Evolutionary conservation across 2,797 vertebrate genomes (phyloP).

Genomic region (Geotria australis): DNA sequence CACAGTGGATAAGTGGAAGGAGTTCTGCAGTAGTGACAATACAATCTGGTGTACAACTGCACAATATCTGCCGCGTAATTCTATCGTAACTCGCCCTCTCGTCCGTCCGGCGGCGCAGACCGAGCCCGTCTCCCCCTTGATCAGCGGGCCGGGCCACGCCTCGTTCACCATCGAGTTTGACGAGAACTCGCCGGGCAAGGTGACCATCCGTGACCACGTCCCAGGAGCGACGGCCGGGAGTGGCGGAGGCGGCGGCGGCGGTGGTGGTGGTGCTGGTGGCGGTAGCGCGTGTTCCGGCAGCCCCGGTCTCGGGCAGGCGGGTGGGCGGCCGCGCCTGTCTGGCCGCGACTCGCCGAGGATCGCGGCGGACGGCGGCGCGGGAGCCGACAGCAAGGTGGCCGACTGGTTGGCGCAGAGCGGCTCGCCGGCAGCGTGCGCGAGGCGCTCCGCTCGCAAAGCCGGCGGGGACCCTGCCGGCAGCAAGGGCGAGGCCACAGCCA

Average conservation of each 20-base stretch:
- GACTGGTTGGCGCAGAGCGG: neutral
- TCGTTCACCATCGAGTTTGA: neutral
- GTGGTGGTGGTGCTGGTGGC: neutral
- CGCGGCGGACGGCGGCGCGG: too few relatives aligned
- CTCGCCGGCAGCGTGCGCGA: neutral
- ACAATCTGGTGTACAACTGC: too few relatives aligned
- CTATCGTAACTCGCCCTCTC: too few relatives aligned
- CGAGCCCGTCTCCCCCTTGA: neutral
- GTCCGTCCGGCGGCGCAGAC: too few relatives aligned
- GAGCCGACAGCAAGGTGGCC: neutral
- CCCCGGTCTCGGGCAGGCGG: neutral
- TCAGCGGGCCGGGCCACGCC: neutral
- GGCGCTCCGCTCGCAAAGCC: neutral
- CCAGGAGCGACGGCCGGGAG: neutral
- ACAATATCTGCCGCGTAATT: too few relatives aligned
- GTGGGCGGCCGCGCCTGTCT: too few relatives aligned
- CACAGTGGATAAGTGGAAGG: too few relatives aligned
- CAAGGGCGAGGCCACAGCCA: neutral
- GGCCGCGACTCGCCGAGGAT: too few relatives aligned
- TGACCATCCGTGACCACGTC: neutral
- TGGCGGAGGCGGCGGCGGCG: neutral
- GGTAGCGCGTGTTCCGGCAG: neutral
- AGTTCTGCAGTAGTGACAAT: too few relatives aligned
- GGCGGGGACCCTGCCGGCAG: neutral
- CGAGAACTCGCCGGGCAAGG: neutral